Evolutionary conservation across 2,888 invertebrate genomes (phyloP), one percentile per base, ranked within the genome.

Genomic region (Hedychridium roseum): DNA sequence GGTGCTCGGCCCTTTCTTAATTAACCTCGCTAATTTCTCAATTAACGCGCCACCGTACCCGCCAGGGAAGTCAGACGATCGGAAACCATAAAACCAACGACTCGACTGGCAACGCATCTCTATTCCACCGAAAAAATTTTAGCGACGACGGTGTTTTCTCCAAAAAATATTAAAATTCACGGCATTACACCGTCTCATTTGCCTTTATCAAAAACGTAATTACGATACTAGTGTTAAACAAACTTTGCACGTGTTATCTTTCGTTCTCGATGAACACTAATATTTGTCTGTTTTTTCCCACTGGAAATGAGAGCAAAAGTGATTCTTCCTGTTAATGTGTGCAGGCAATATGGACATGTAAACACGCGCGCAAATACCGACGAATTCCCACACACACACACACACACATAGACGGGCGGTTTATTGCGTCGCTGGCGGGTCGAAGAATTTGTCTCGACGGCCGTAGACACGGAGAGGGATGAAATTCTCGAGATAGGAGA

Each of bases 11-110:
- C n/a, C n/a, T n/a, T 57, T 57, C 66, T 66, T 64, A 56, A 66
- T 68, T 63, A 66, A 59, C 57, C 61, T 48, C 48, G 56, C 56
- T 57, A 66, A 68, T 68, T 57, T 64, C 59, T 61, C 68, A 52
- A 66, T 66, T 68, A 68, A 61, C 57, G 37, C 42, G 35, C 28
- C 36, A 32, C 14, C 34, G 42, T 34, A 14, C 38, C 34, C 14
- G 4, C n/a, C n/a, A n/a, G n/a, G n/a, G n/a, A n/a, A n/a, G n/a
- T n/a, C n/a, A n/a, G n/a, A n/a, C n/a, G n/a, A n/a, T n/a, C n/a
- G n/a, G n/a, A n/a, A n/a, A n/a, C n/a, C n/a, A n/a, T n/a, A n/a
- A n/a, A n/a, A n/a, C n/a, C n/a, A n/a, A n/a, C n/a, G n/a, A 11
- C 38, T 26, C 23, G 27, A 17, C 27, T 16, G 21, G 14, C 4